Evolutionary conservation across 2,888 invertebrate genomes (phyloP), one percentile per base, ranked within the genome.

Genomic region (Erebia ligea): DNA sequence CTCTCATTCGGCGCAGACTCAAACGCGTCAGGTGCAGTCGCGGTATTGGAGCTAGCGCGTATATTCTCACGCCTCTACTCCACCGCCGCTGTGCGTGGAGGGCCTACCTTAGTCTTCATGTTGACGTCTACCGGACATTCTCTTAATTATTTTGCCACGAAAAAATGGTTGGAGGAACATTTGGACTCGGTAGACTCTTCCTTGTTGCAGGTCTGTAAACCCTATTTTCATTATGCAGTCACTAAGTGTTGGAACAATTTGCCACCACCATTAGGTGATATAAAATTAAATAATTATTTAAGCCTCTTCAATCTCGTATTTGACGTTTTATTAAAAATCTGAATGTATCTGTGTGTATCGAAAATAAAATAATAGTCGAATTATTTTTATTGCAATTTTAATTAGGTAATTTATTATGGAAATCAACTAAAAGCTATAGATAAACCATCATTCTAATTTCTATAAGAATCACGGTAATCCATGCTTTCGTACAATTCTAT

Each of bases 121-220:
- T 93, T 99, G 69, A 96, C 98, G 42, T 98, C 98, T 21, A 97
- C 97, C 57, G 99, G 99, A 4, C 97, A 98, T 85, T 94, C 97
- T 54, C 90, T 96, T 10, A 99, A 99, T 93, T 99, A 98, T 85
- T 97, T 98, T 87, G 98, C 99, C 0, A 96, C 97, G 57, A 98
- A 99, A 90, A 98, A 98, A 82, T 99, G 98, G 98, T 94, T 99
- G 15, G 98, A 99, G 83, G 98, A 98, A 83, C 97, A 98, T 82
- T 86, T 98, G 73, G 99, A 99, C 84, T 95, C 95, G 0, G 87
- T 95, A 17, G 96, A 97, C 77, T 95, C 95, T 59, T 94, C 96
- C 1, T 83, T 96, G 62, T 91, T 96, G 75, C 97, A 97, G 94
- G 98, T 97, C 17, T 42, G 56, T n/a, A 56, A 34, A 61, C 1